These are phyloP conservation scores for Rotaria magnacalcarata DNA, from an alignment of 2,888 invertebrate species.

Conservation along the genomic window DNA sequence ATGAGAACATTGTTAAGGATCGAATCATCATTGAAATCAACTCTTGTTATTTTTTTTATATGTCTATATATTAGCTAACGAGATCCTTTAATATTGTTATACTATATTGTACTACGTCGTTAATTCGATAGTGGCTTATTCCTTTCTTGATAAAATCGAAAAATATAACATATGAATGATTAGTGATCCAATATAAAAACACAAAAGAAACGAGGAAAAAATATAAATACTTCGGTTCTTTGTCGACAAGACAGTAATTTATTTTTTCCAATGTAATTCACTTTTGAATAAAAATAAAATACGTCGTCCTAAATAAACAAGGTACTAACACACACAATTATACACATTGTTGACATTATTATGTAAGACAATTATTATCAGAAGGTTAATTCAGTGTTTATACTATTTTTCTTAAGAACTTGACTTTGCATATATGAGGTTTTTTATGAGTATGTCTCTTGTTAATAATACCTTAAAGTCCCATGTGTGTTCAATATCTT, in stretches of 20 bases:
- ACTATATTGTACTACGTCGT: too few species aligned
- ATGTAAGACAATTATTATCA: background rate
- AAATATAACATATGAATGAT: background rate
- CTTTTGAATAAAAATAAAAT: too few species aligned
- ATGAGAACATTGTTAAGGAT: background rate
- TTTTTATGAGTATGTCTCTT: too few species aligned
- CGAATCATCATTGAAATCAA: background rate
- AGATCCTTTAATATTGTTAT: too few species aligned
- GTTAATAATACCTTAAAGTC: too few species aligned
- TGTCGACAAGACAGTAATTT: background rate
- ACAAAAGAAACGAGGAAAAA: background rate
- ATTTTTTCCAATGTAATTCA: background rate
- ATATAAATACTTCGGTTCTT: background rate
- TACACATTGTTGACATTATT: too few species aligned
- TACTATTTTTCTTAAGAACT: too few species aligned
- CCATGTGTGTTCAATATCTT: too few species aligned
- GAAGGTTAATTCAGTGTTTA: background rate
- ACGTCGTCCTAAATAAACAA: too few species aligned
- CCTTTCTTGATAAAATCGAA: background rate
- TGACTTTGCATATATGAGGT: too few species aligned
- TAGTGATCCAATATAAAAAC: background rate
- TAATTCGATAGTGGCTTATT: background rate
- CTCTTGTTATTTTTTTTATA: background rate
- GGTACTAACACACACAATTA: too few species aligned
- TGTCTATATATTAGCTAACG: too few species aligned